Base-by-base conservation (phyloP, 2,888 invertebrate species). In the Lutraria lutraria region DNA sequence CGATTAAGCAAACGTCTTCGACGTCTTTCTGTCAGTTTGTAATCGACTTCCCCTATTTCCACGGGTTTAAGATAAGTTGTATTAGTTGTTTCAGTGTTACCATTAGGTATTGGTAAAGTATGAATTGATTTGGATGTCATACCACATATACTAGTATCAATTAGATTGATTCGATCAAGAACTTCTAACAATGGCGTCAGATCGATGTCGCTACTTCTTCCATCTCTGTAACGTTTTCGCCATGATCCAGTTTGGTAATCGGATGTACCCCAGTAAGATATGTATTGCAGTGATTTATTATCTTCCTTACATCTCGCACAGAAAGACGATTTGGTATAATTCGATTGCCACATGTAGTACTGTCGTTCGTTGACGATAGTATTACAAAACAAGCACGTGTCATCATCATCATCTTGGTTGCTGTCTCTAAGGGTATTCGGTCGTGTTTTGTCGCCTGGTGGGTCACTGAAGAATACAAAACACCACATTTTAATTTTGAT, bases 121-220 rank as follows among this genome's bases (percentile, higher is more conserved):
- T 29, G 13, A 19, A 56, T 56, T 16, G 29, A n/a, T 15, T 31
- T 68, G n/a, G 83, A 72, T 25, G 31, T 72, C 19, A 53, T 53
- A 16, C 85, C 85, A 80, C 79, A 34, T n/a, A 92, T 91, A 82
- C 90, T 90, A 0, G 92, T 92, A 31, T 92, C 89, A 8, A 92
- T 92, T 10, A 34, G 43, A 84, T 91, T 90, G 43, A 92, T 92
- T 25, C 83, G 80, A 34, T 87, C 79, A 0, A 92, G 81, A 19
- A 92, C 92, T 29, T 92, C 89, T 8, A 92, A 56, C 16, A 92
- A 60, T 8, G 92, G 92, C 52, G 90, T 72, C 15, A 92, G 60
- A 54, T 92, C 92, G 10, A 92, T 90, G 19, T 92, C 92, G 16
- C 29, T 87, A 43, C 81, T 88, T 84, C 87, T 81, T n/a, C 88